Percentiles rank a stretch among this genome's conserved stretches.
These are phyloP conservation scores for Dicentrarchus labrax DNA, from an alignment of 2,113 vertebrate species.

Conservation along the genomic window DNA sequence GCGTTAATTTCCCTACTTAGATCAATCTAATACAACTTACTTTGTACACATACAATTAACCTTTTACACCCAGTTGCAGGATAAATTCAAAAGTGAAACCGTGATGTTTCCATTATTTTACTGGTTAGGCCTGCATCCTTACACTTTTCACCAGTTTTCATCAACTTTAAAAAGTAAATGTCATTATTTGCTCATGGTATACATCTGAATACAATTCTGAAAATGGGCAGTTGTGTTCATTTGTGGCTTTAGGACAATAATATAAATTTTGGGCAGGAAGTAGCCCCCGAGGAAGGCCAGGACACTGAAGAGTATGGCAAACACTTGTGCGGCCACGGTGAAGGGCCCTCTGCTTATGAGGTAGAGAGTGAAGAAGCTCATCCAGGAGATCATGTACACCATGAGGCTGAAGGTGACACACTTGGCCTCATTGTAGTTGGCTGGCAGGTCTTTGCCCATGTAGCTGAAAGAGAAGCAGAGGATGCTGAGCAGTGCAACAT, in stretches of 20 bases:
- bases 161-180: not conserved
- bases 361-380: slow-evolving; percentile 86
- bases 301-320: slow-evolving; percentile 81
- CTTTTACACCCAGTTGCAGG: not conserved
- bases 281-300: slow-evolving; percentile 82
- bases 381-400: slow-evolving; percentile 87
- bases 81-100: not conserved
- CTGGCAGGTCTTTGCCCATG: slow-evolving; percentile 89
- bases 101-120: not conserved
- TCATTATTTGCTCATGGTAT: slow-evolving; percentile 84
- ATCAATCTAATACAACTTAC: not conserved
- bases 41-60: not conserved
- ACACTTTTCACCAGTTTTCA: not conserved
- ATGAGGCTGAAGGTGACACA: slow-evolving; percentile 87
- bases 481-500: slow-evolving; percentile 77
- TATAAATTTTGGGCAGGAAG: slow-evolving; percentile 85
- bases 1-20: not conserved
- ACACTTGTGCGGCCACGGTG: slow-evolving; percentile 78
- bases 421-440: slow-evolving; percentile 91
- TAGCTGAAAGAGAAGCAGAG: slow-evolving; percentile 88
- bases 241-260: slow-evolving; percentile 82
- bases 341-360: slow-evolving; percentile 79
- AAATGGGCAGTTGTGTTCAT: slow-evolving; percentile 85
- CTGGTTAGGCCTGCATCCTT: not conserved
- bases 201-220: slow-evolving; percentile 88